Conservation (phyloP, 2,113 vertebrate genomes). For the Microtus ochrogaster region DNA sequence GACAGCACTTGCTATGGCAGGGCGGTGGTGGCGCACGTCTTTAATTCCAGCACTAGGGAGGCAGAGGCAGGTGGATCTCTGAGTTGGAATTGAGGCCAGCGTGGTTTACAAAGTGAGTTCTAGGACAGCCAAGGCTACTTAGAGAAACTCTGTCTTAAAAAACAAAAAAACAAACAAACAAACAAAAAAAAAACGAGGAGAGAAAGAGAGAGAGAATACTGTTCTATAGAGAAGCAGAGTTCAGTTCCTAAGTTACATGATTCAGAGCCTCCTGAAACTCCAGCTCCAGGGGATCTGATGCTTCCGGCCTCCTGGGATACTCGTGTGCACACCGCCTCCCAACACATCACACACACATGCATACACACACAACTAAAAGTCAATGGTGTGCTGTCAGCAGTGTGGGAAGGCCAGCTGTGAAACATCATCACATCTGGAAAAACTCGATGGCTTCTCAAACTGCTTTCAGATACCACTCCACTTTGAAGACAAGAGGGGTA, state of each 20-base stretch:
- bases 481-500: conserved; percentile 45
- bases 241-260: not conserved
- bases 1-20: too few species aligned
- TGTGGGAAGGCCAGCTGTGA: not conserved
- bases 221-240: not conserved
- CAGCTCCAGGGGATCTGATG: not conserved
- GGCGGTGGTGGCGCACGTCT: too few species aligned
- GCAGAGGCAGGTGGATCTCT: too few species aligned
- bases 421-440: conserved; percentile 16
- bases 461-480: conserved; percentile 29
- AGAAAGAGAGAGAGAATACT: too few species aligned
- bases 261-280: not conserved
- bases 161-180: too few species aligned
- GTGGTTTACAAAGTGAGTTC: too few species aligned
- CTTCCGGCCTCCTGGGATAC: not conserved
- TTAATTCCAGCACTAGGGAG: too few species aligned
- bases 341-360: not conserved
- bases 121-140: too few species aligned
- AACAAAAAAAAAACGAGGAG: too few species aligned
- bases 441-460: conserved; percentile 7
- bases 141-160: too few species aligned
- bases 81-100: too few species aligned
- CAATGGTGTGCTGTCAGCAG: not conserved
- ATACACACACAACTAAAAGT: not conserved
- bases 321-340: not conserved